Evolutionary conservation across 1,140 invertebrate genomes (phyloP).

Genomic region (Trinorchestia longiramus): DNA sequence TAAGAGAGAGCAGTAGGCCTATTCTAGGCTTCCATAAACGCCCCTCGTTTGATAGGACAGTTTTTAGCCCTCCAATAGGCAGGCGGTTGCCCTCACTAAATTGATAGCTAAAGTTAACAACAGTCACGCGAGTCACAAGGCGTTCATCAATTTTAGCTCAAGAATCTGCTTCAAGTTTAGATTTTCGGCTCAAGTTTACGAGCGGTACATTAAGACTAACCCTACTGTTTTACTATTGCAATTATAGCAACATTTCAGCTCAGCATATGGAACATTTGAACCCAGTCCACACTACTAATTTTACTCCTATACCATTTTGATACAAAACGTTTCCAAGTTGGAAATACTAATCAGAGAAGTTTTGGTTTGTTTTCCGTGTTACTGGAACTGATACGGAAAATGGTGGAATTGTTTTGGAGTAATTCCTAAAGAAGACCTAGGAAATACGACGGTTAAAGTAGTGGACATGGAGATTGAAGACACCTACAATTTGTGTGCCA

Average conservation of each 20-base stretch:
- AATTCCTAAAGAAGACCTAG: neutral
- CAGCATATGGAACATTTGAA: neutral
- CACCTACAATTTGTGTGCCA: neutral
- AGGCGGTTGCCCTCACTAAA: neutral
- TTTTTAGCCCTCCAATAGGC: conserved; percentile 7
- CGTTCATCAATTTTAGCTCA: neutral
- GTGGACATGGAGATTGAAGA: neutral
- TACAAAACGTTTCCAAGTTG: neutral
- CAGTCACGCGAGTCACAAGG: neutral
- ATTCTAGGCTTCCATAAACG: neutral
- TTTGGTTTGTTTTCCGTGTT: neutral
- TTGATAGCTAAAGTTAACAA: neutral
- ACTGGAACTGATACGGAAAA: no score
- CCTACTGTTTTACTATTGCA: neutral
- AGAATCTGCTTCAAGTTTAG: neutral
- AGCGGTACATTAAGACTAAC: neutral
- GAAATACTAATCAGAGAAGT: neutral
- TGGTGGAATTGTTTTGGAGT: no score
- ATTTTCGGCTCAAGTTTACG: neutral
- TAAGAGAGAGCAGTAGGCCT: neutral
- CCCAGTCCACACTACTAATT: neutral
- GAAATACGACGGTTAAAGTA: neutral
- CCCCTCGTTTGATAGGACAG: neutral
- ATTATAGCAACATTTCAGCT: neutral
- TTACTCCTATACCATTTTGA: no score